Evolutionary conservation across 2,888 invertebrate genomes (phyloP).

Genomic region (Neoscelio sp.): DNA sequence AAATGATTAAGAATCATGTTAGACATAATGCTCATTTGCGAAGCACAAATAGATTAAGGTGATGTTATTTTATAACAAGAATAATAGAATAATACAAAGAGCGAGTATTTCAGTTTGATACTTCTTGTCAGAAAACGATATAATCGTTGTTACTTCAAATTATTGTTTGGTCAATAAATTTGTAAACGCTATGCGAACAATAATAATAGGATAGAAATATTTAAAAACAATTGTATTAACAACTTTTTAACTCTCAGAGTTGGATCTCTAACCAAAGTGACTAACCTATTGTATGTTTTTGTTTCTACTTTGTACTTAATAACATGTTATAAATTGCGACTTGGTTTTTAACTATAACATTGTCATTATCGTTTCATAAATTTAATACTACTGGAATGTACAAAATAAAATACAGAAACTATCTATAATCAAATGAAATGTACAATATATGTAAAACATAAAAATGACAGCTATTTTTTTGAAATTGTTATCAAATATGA

Average conservation of each 20-base stretch:
- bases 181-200: background rate
- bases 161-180: background rate
- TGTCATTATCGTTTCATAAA: background rate
- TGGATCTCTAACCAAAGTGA: slow-evolving; percentile 18
- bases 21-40: slow-evolving; percentile 22
- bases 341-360: background rate
- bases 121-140: too few species aligned
- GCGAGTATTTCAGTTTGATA: too few species aligned
- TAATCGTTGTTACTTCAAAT: too few species aligned
- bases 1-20: slow-evolving; percentile 24
- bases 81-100: background rate
- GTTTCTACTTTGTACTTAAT: slow-evolving; percentile 3
- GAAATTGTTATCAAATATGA: too few species aligned
- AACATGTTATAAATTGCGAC: background rate
- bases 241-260: slow-evolving; percentile 2
- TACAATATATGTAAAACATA: too few species aligned
- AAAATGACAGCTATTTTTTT: too few species aligned
- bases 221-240: background rate
- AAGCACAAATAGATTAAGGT: slow-evolving; percentile 16
- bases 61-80: background rate
- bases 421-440: too few species aligned
- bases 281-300: slow-evolving; percentile 3
- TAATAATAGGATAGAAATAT: background rate
- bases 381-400: slow-evolving; percentile 12
- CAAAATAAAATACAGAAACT: too few species aligned